Conservation (phyloP, 2,113 vertebrate species). For the Ptychochromis oligacanthus region DNA sequence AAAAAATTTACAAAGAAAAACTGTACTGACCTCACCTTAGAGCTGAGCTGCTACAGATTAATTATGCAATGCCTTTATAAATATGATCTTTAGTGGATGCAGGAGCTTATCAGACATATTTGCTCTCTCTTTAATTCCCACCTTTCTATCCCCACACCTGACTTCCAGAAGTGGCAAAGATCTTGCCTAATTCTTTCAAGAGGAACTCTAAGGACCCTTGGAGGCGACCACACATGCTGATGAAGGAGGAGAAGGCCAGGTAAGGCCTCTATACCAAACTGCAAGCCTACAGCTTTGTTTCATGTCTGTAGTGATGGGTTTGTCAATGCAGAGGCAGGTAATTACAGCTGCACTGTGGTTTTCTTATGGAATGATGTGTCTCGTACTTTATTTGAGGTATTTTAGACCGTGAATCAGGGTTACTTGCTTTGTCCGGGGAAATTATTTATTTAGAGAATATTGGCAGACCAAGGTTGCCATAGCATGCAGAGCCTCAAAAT, state of each 20-base stretch:
- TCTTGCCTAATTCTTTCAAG: constrained; percentile 84
- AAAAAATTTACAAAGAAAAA: neutral
- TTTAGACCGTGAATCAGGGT: neutral
- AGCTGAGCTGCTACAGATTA: neutral
- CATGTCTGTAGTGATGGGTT: neutral
- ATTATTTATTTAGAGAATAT: neutral
- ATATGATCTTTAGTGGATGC: neutral
- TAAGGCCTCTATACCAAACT: constrained; percentile 54
- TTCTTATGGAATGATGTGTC: neutral
- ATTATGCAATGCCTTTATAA: neutral
- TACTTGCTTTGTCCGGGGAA: neutral
- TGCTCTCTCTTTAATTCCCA: constrained; percentile 4
- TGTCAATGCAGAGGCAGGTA: neutral
- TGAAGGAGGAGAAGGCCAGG: constrained; percentile 80
- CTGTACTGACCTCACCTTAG: neutral
- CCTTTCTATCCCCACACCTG: neutral
- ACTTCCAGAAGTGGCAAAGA: constrained; percentile 85
- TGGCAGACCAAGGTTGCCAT: constrained; percentile 40
- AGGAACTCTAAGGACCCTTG: constrained; percentile 86
- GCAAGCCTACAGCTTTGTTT: constrained; percentile 6
- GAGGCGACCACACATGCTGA: constrained; percentile 81
- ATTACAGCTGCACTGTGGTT: constrained; percentile 18
- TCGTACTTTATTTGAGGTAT: neutral
- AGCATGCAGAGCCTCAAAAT: constrained; percentile 15
- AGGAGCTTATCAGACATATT: neutral